Conservation (phyloP, 1,140 invertebrate species). For the Maconellicoccus hirsutus region DNA sequence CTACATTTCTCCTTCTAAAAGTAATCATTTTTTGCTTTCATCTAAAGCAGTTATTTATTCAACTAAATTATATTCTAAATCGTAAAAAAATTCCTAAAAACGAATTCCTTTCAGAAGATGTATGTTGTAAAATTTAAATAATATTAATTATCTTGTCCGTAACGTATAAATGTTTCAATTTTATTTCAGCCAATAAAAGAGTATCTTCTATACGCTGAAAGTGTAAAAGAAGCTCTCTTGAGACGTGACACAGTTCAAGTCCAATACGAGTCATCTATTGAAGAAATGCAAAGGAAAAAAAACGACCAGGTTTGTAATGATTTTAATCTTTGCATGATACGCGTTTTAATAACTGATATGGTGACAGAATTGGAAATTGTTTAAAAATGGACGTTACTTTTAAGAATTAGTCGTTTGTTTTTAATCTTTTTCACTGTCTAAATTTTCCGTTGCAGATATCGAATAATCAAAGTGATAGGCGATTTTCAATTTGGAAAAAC, state of each 20-base stretch:
- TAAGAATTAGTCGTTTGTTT: slow-evolving; percentile 4
- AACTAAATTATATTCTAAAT: too few relatives aligned
- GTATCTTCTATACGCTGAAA: slow-evolving; percentile 55
- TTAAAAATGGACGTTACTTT: slow-evolving; percentile 17
- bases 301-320: slow-evolving; percentile 43
- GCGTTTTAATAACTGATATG: not conserved
- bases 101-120: too few relatives aligned
- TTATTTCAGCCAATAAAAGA: slow-evolving; percentile 47
- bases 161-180: too few relatives aligned
- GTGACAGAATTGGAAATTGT: too few relatives aligned
- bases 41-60: too few relatives aligned
- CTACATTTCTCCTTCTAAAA: too few relatives aligned
- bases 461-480: slow-evolving; percentile 13
- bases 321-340: not conserved
- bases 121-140: too few relatives aligned
- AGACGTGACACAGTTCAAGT: slow-evolving; percentile 56
- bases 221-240: slow-evolving; percentile 52
- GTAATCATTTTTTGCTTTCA: too few relatives aligned
- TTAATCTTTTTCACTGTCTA: too few relatives aligned
- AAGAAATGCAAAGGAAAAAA: slow-evolving; percentile 50
- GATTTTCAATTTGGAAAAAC: slow-evolving; percentile 19
- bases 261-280: slow-evolving; percentile 51
- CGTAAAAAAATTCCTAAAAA: too few relatives aligned
- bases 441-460: too few relatives aligned
- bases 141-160: too few relatives aligned